Conservation (phyloP, 2,888 invertebrate species). For the Sesia apiformis region DNA sequence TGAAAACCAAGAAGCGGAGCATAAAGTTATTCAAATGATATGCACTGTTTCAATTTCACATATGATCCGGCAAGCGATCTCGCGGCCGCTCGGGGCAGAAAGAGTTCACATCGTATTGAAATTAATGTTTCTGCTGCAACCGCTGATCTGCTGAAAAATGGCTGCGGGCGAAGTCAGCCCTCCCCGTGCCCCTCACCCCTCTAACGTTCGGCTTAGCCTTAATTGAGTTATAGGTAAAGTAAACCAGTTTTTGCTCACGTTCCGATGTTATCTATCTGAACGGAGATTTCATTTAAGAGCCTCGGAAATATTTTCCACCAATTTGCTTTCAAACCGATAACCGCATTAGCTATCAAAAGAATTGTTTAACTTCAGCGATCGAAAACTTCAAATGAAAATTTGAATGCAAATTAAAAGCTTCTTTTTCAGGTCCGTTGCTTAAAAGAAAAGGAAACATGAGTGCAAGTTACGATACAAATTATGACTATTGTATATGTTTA, state of each 20-base stretch:
- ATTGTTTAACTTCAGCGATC: too few species aligned
- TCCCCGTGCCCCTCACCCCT: background rate
- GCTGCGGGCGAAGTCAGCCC: conserved; percentile 10
- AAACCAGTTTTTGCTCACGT: conserved; percentile 12
- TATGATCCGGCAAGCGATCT: conserved; percentile 1
- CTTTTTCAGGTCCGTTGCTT: too few species aligned
- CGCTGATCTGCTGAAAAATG: conserved; percentile 21
- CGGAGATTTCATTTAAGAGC: background rate
- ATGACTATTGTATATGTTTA: too few species aligned
- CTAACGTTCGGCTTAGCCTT: conserved; percentile 14
- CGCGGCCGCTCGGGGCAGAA: background rate
- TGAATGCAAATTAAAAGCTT: too few species aligned
- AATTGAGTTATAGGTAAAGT: conserved; percentile 29
- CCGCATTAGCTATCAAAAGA: too few species aligned
- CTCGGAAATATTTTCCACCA: background rate
- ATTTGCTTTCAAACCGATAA: too few species aligned
- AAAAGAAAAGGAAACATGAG: too few species aligned
- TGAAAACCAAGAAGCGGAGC: background rate
- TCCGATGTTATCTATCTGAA: background rate
- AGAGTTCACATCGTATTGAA: conserved; percentile 12
- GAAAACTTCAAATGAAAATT: too few species aligned
- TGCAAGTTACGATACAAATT: too few species aligned
- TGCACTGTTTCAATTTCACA: background rate
- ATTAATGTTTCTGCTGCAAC: conserved; percentile 16
- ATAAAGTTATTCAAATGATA: background rate